A percentile compares a stretch with the other conserved stretches of the same genome.
phyloP scores from a whole-genome alignment of 2,888 invertebrate genomes.

The Alitta virens region DNA sequence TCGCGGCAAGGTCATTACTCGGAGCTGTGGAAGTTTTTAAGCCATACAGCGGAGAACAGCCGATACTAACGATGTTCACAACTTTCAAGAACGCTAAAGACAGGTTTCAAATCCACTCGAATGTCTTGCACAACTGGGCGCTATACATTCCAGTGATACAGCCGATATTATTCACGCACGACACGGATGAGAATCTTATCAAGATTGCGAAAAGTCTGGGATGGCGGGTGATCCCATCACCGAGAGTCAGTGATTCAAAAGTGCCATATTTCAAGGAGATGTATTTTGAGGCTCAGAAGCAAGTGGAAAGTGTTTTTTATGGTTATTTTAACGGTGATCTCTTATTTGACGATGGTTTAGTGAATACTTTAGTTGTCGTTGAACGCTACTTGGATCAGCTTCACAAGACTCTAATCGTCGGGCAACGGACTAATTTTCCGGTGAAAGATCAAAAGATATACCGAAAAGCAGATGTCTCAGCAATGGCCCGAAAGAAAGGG shows the following conservation, averaged over 20 bases:
- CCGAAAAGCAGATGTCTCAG: not conserved
- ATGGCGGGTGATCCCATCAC: not conserved
- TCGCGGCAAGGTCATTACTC: no score
- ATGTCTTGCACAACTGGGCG: not conserved
- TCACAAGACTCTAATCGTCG: not conserved
- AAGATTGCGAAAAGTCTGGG: not conserved
- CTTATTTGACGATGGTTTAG: slow-evolving; percentile 1
- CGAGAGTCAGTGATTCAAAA: not conserved
- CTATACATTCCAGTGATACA: not conserved
- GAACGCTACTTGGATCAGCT: not conserved
- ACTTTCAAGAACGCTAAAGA: not conserved
- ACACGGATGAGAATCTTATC: not conserved
- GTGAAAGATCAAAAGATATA: not conserved
- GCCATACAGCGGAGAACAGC: not conserved
- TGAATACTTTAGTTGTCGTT: not conserved
- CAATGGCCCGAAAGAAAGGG: not conserved
- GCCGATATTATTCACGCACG: not conserved
- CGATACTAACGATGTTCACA: not conserved
- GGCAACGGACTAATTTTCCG: not conserved
- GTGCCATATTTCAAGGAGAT: slow-evolving; percentile 11
- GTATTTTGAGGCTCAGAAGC: not conserved
- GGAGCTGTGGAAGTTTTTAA: no score
- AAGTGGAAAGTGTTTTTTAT: slow-evolving; percentile 7
- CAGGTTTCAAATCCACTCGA: not conserved
- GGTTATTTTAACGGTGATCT: slow-evolving; percentile 11